These are phyloP conservation scores for Aspidapion aeneum DNA, from an alignment of 2,888 invertebrate species.

Conservation along the genomic window DNA sequence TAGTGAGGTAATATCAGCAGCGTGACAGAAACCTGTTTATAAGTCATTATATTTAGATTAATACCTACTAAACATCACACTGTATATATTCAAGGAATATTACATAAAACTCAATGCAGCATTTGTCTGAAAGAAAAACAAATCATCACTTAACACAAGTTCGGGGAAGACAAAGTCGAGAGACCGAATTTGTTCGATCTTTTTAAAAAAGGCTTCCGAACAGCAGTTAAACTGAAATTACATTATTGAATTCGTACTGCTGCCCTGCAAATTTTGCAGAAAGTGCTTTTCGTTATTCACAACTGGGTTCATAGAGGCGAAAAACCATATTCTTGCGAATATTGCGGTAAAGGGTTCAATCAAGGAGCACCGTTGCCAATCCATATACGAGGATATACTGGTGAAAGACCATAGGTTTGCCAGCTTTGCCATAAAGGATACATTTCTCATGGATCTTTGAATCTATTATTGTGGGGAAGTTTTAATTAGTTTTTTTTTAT, in stretches of 20 bases:
- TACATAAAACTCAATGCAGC: constrained; percentile 45
- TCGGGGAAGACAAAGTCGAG: constrained; percentile 28
- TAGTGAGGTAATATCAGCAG: too few relatives aligned
- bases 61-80: constrained; percentile 39
- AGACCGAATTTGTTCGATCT: constrained; percentile 41
- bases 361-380: constrained; percentile 38
- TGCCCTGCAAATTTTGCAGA: constrained; percentile 36
- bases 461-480: constrained; percentile 33
- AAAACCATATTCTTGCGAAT: constrained; percentile 42
- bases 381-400: constrained; percentile 40
- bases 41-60: too few relatives aligned
- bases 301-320: constrained; percentile 44
- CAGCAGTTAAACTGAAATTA: constrained; percentile 38
- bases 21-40: too few relatives aligned
- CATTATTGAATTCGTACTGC: constrained; percentile 49
- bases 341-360: constrained; percentile 43
- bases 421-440: constrained; percentile 38
- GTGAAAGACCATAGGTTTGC: constrained; percentile 40
- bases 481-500: too few relatives aligned
- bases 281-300: constrained; percentile 41
- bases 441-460: constrained; percentile 37
- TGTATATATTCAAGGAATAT: constrained; percentile 45
- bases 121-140: constrained; percentile 46
- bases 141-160: constrained; percentile 42
- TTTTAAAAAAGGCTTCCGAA: constrained; percentile 42